Evolutionary conservation across 2,113 vertebrate species (phyloP), one percentile per base, ranked within the genome.

Genomic region (Carassius gibelio): DNA sequence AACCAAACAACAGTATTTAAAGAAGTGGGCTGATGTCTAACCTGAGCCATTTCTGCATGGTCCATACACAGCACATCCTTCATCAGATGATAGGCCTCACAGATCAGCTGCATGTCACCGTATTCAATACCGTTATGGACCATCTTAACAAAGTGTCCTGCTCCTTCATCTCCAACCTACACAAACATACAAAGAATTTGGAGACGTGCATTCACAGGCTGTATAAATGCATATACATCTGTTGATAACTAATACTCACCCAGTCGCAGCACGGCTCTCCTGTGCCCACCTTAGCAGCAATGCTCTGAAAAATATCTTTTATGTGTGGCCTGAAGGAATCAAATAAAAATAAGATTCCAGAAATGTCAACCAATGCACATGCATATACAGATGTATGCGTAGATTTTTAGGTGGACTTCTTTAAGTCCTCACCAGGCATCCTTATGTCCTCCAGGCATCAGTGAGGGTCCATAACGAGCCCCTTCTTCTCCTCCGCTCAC

Each of bases 71-170:
- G 88, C 2, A 98, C 90, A 0, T 99, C 98, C n/a, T 96, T 98
- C 98, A 99, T 99, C 88, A 99, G 92, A 89, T 99, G 98, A 89
- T 99, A 99, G 3, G 98, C 98, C 91, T 99, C 98, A 23, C 97
- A 99, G 91, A 99, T 99, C 69, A 99, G 93, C 95, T 99, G 98
- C 98, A 99, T 99, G 92, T 99, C 98, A 0, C 98, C 98, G 0
- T 99, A 99, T 88, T 99, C 98, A 0, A 99, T 99, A n/a, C 98
- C 98, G 0, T 99, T 99, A 89, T 99, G 98, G 64, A 99, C 98
- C 98, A 99, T 99, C 95, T 99, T 99, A 87, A 99, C 98, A 71
- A 98, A 99, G 90, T 99, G 98, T 0, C 98, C 98, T 0, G 98
- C 95, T 0, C 98, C 98, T 87, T 99, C 98, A 0, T 99, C 97